Percentiles rank a stretch among this genome's conserved stretches.
Evolutionary conservation across 2,888 invertebrate genomes (phyloP).

Genomic region (Ophion obscuratus): DNA sequence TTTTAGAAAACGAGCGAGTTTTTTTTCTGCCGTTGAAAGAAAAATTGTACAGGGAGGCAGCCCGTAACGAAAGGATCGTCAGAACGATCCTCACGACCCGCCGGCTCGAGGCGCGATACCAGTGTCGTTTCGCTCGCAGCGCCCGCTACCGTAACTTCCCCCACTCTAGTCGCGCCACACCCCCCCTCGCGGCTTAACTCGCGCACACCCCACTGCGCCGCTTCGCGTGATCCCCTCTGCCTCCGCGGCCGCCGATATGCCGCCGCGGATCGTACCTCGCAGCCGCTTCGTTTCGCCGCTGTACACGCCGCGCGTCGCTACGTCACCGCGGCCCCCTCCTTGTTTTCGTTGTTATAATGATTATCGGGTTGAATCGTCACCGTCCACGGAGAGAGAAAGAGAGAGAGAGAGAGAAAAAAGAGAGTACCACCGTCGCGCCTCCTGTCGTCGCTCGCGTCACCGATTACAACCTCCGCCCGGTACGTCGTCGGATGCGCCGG

Average conservation of each 20-base stretch:
- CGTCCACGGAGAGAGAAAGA: constrained; percentile 14
- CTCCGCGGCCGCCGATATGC: too few species aligned
- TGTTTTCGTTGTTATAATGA: constrained; percentile 65
- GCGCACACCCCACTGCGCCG: constrained; percentile 19
- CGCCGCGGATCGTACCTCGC: not conserved
- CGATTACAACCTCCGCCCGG: constrained; percentile 54
- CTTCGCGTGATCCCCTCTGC: constrained; percentile 32
- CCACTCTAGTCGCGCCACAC: constrained; percentile 18
- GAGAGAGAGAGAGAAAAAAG: too few species aligned
- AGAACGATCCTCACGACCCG: constrained; percentile 64
- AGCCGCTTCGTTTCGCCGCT: constrained; percentile 18
- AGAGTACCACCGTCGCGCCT: constrained; percentile 58
- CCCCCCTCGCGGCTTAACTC: not conserved
- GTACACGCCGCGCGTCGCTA: constrained; percentile 37
- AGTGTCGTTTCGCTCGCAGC: constrained; percentile 48
- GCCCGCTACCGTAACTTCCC: constrained; percentile 47
- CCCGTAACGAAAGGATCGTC: constrained; percentile 23
- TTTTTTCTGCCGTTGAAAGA: constrained; percentile 2
- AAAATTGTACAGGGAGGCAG: constrained; percentile 20
- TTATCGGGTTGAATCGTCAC: constrained; percentile 60
- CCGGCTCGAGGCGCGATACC: constrained; percentile 68
- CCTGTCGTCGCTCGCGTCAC: constrained; percentile 67
- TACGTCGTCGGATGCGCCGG: constrained; percentile 53
- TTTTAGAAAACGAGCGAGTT: not conserved
- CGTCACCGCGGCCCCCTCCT: constrained; percentile 48